Conservation (phyloP, 2,888 invertebrate species). For the Ochropleura leucogaster region DNA sequence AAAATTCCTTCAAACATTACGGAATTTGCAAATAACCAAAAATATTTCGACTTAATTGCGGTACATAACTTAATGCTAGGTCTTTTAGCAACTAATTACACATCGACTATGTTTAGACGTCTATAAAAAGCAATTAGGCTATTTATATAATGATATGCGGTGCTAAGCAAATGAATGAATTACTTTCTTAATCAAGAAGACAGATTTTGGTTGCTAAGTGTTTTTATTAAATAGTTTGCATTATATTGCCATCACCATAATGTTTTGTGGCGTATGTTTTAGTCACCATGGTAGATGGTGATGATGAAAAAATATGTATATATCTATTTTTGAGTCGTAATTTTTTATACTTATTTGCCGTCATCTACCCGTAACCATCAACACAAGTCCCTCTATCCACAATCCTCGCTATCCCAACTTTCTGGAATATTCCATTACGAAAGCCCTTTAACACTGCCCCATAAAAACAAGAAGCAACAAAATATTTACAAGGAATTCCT, state of each 20-base stretch:
- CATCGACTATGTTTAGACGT: constrained; percentile 29
- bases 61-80: constrained; percentile 65
- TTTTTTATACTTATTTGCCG: not conserved
- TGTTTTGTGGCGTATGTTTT: not conserved
- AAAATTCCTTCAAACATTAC: constrained; percentile 26
- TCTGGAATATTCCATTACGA: constrained; percentile 51
- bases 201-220: not conserved
- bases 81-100: constrained; percentile 50
- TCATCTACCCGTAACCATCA: not conserved
- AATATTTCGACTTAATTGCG: constrained; percentile 56
- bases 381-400: constrained; percentile 1
- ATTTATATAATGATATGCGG: constrained; percentile 31
- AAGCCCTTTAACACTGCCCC: constrained; percentile 32
- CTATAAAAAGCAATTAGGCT: constrained; percentile 39
- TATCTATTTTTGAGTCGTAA: not conserved
- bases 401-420: constrained; percentile 27
- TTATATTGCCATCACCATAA: too few relatives aligned
- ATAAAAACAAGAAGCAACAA: constrained; percentile 60
- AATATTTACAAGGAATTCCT: constrained; percentile 61
- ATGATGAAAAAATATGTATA: not conserved
- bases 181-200: constrained; percentile 10
- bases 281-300: not conserved
- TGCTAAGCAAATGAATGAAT: constrained; percentile 24
- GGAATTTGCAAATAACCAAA: constrained; percentile 47
- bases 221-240: not conserved